phyloP scores from a whole-genome alignment of 2,888 invertebrate genomes.

The Marronus borbonicus region DNA sequence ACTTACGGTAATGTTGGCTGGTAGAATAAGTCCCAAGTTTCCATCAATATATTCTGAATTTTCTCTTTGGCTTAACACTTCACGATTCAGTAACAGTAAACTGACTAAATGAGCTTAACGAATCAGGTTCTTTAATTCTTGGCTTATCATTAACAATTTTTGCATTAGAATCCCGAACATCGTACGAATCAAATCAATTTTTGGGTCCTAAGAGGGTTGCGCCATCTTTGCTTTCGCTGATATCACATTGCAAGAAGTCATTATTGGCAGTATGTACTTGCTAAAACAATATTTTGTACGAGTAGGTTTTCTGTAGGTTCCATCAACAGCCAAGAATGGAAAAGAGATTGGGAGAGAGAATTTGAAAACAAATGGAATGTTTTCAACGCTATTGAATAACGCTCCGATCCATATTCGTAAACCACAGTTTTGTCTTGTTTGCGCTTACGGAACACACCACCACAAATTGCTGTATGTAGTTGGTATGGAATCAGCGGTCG shows the following conservation, averaged over 20 bases:
- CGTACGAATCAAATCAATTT: background rate
- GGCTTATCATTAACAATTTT: background rate
- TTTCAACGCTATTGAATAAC: background rate
- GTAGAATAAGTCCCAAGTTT: background rate
- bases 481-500: background rate
- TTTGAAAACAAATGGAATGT: background rate
- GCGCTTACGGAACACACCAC: background rate
- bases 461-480: background rate
- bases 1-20: background rate
- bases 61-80: background rate
- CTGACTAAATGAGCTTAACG: background rate
- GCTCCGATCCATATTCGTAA: background rate
- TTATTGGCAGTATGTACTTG: background rate
- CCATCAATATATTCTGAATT: background rate
- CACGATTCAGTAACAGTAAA: background rate
- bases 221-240: background rate
- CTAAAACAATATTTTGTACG: background rate
- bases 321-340: background rate
- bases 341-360: background rate
- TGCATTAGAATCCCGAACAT: background rate
- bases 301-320: background rate
- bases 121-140: background rate
- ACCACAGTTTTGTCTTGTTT: background rate
- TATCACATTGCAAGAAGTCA: no score
- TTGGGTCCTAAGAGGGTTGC: background rate